Evolutionary conservation across 2,888 invertebrate genomes (phyloP).

Genomic region (Chymomyza fuscimana): DNA sequence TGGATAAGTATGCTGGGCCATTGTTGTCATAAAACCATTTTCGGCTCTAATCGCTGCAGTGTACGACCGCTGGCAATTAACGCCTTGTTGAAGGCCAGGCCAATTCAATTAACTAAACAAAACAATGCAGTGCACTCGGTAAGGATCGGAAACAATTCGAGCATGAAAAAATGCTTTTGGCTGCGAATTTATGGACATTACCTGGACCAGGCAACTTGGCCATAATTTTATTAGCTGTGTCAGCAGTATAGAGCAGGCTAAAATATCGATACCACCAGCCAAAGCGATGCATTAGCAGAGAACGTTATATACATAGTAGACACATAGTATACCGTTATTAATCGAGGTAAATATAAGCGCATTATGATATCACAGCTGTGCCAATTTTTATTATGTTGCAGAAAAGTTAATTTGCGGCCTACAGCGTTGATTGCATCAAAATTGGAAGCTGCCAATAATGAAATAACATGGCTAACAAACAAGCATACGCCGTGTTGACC

Average conservation of each 20-base stretch:
- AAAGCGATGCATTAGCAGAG: background rate
- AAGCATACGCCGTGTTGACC: constrained; percentile 27
- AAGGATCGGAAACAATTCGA: background rate
- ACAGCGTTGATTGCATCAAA: background rate
- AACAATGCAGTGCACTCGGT: background rate
- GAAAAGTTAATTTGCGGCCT: constrained; percentile 8
- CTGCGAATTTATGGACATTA: background rate
- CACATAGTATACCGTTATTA: background rate
- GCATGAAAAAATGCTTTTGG: background rate
- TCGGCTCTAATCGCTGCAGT: constrained; percentile 23
- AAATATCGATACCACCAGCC: background rate
- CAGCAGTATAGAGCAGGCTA: constrained; percentile 3
- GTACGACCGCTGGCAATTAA: background rate
- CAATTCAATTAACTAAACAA: constrained; percentile 12
- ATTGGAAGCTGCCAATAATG: constrained; percentile 15
- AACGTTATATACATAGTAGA: background rate
- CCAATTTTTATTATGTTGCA: constrained; percentile 4
- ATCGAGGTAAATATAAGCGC: constrained; percentile 8
- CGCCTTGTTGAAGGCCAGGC: background rate
- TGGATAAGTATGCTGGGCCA: background rate
- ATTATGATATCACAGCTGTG: background rate
- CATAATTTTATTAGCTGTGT: constrained; percentile 4
- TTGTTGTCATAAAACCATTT: background rate
- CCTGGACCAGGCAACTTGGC: background rate
- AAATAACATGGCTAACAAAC: constrained; percentile 9